Percentiles rank a stretch among this genome's conserved stretches.
Conservation (phyloP, 1,140 invertebrate genomes). For the Drosophila eugracilis region DNA sequence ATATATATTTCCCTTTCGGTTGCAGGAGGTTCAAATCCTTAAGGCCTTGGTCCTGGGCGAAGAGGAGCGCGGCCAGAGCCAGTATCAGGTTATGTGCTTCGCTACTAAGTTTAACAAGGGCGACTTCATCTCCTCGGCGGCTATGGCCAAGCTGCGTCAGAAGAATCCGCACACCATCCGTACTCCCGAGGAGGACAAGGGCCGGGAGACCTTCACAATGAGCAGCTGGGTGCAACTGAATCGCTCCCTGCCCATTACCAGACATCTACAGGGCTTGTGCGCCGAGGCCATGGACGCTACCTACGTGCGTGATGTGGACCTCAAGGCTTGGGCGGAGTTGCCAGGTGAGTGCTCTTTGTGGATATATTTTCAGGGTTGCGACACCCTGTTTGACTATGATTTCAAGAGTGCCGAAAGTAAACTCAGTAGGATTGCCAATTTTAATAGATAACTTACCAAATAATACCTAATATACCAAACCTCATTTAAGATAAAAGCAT, state of each 20-base stretch:
- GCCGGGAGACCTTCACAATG: slow-evolving; percentile 92
- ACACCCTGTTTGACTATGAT: no score
- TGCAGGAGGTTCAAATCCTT: slow-evolving; percentile 95
- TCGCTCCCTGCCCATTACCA: slow-evolving; percentile 89
- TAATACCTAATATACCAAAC: no score
- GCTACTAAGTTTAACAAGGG: slow-evolving; percentile 95
- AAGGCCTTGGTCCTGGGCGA: slow-evolving; percentile 97
- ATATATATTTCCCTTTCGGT: not conserved
- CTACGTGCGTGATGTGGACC: slow-evolving; percentile 91
- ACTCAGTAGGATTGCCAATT: no score
- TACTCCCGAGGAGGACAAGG: slow-evolving; percentile 94
- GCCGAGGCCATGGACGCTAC: slow-evolving; percentile 90
- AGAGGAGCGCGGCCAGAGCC: slow-evolving; percentile 95
- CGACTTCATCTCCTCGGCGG: slow-evolving; percentile 97
- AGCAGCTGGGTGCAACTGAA: slow-evolving; percentile 91
- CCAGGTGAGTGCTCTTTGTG: slow-evolving; percentile 87
- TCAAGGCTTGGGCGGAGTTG: slow-evolving; percentile 90
- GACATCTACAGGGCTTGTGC: slow-evolving; percentile 91
- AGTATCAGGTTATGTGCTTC: slow-evolving; percentile 96
- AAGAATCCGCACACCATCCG: slow-evolving; percentile 93
- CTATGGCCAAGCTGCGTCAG: slow-evolving; percentile 98
- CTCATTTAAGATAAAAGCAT: not conserved
- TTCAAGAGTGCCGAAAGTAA: no score
- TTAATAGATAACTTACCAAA: no score
- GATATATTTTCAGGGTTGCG: not conserved